These are phyloP conservation scores for Xestia c-nigrum DNA, from an alignment of 2,888 invertebrate genomes.

Conservation along the genomic window DNA sequence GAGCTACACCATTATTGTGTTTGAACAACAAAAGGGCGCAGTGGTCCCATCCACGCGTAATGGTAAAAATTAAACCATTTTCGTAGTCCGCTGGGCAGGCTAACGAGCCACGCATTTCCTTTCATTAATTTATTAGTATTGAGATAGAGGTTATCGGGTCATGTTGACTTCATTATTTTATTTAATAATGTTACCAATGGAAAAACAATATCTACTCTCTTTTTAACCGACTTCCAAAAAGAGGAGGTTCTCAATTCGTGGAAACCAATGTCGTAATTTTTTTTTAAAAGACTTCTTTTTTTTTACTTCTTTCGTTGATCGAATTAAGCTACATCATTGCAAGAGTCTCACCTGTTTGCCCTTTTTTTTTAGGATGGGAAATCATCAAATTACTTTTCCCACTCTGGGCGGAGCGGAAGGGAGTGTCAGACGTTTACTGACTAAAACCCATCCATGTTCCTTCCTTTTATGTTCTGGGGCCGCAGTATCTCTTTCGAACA, in stretches of 20 bases:
- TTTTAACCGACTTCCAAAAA: not conserved
- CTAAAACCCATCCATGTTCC: too few relatives aligned
- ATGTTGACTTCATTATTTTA: not conserved
- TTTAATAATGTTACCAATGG: not conserved
- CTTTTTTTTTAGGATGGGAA: too few relatives aligned
- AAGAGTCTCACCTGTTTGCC: not conserved
- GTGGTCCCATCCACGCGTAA: slow-evolving; percentile 48
- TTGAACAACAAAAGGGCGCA: slow-evolving; percentile 63
- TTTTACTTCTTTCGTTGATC: not conserved
- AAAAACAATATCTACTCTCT: not conserved
- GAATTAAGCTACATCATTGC: not conserved
- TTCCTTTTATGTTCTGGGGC: too few relatives aligned
- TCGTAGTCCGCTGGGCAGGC: slow-evolving; percentile 44
- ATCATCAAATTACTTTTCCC: too few relatives aligned
- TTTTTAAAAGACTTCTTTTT: not conserved
- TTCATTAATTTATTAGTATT: slow-evolving; percentile 31
- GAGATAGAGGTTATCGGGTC: not conserved
- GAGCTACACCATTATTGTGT: slow-evolving; percentile 51
- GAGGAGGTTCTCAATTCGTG: too few relatives aligned
- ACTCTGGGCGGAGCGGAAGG: too few relatives aligned
- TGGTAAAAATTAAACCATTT: slow-evolving; percentile 59
- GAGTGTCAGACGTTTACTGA: too few relatives aligned
- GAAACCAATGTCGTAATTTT: not conserved
- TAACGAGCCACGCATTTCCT: slow-evolving; percentile 31
- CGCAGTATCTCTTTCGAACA: too few relatives aligned